Base-by-base conservation (phyloP, 2,797 vertebrate genomes). In the Siniperca obscura region DNA sequence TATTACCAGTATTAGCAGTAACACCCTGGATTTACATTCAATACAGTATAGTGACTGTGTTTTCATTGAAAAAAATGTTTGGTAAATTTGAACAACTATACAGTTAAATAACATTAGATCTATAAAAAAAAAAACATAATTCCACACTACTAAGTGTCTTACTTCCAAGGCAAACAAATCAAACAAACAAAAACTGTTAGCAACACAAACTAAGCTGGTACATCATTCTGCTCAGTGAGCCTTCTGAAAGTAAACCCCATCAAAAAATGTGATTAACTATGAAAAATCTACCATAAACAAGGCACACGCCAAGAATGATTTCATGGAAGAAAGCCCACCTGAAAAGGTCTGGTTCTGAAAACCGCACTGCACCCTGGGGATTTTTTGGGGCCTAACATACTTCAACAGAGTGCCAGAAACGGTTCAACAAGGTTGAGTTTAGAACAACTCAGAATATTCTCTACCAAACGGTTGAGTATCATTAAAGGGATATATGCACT, bases 161-260 rank as follows among this genome's bases (percentile, higher is more conserved):
- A 46, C 46, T 30, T 71, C 25, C 13, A 57, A 30, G 27, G 53
- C 11, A 22, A 57, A 46, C 40, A 46, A 22, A 59, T 44, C 3
- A 44, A 57, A 7, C 11, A 57, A 25, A 19, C 30, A 30, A 30
- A 30, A 27, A 6, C 0, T 16, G 46, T 0, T 22, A 5, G 12
- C 11, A 3, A 30, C 30, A 30, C 30, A 30, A 30, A 30, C 30
- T 52, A 14, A 22, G 25, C 12, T 7, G 6, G 34, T 17, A 40
- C 50, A 9, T 68, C 48, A n/a, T 4, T 67, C 6, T 48, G 64
- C 21, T 48, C 64, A 52, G 66, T 36, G 30, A 36, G 46, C 21
- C 46, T 52, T 22, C 30, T 68, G 46, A 38, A 36, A 52, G 48
- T 69, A 34, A 10, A 52, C 7, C 52, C 46, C 22, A 7, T 34